Evolutionary conservation across 2,797 vertebrate genomes (phyloP).

Genomic region (Hemitrygon akajei): DNA sequence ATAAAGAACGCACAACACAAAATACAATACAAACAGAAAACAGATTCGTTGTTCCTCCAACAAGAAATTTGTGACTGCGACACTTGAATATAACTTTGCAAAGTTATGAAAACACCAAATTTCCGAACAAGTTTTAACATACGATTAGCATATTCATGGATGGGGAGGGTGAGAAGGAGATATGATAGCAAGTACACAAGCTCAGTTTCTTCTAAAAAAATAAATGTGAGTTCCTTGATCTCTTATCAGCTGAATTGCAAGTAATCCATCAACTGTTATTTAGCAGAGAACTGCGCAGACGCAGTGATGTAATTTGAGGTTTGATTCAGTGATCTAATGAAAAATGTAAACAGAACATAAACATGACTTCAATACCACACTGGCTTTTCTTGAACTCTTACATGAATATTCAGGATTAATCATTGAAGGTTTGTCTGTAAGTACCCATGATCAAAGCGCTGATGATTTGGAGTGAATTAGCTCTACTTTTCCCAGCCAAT

Average conservation of each 20-base stretch:
- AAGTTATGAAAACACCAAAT: background rate
- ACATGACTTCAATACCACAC: too few relatives aligned
- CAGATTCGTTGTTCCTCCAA: too few relatives aligned
- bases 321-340: background rate
- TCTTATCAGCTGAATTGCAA: background rate
- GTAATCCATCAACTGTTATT: background rate
- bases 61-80: background rate
- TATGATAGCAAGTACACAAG: background rate
- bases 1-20: too few relatives aligned
- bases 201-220: background rate
- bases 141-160: too few relatives aligned
- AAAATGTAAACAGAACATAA: background rate
- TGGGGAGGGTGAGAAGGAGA: too few relatives aligned
- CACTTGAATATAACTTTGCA: background rate
- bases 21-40: too few relatives aligned
- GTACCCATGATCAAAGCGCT: background rate
- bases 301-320: background rate
- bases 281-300: background rate
- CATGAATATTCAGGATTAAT: background rate
- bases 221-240: background rate
- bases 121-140: background rate
- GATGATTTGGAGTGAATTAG: background rate
- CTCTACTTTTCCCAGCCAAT: too few relatives aligned
- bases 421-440: background rate
- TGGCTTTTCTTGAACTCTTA: background rate